Conservation (phyloP, 2,113 vertebrate species). For the Tympanuchus pallidicinctus region DNA sequence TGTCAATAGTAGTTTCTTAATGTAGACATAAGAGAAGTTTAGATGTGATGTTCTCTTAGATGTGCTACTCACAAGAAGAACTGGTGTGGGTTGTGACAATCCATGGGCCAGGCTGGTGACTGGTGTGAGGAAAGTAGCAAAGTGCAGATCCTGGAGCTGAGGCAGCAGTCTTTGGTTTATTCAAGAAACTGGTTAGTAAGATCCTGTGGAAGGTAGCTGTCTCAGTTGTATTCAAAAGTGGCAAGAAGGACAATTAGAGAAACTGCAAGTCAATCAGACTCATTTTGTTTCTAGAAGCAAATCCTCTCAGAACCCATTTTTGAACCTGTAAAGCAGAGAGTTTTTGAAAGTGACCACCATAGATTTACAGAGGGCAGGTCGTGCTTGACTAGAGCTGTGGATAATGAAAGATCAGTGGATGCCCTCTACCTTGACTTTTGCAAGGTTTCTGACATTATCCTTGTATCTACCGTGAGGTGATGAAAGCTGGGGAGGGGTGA, state of each 20-base stretch:
- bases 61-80: background rate
- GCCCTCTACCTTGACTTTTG: background rate
- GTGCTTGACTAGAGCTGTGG: background rate
- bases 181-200: background rate
- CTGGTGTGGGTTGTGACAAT: background rate
- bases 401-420: background rate
- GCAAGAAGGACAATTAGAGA: background rate
- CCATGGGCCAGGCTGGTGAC: background rate
- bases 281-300: background rate
- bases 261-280: background rate
- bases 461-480: background rate
- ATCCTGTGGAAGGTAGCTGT: background rate
- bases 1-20: background rate
- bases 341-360: background rate
- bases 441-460: background rate
- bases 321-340: background rate
- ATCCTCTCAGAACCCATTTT: background rate
- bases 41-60: background rate
- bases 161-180: accelerated
- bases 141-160: background rate
- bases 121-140: background rate
- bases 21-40: accelerated
- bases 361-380: background rate
- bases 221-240: background rate
- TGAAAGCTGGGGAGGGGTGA: too few species aligned